Evolutionary conservation across 2,888 invertebrate species (phyloP).

Genomic region (Chironomus tentans): DNA sequence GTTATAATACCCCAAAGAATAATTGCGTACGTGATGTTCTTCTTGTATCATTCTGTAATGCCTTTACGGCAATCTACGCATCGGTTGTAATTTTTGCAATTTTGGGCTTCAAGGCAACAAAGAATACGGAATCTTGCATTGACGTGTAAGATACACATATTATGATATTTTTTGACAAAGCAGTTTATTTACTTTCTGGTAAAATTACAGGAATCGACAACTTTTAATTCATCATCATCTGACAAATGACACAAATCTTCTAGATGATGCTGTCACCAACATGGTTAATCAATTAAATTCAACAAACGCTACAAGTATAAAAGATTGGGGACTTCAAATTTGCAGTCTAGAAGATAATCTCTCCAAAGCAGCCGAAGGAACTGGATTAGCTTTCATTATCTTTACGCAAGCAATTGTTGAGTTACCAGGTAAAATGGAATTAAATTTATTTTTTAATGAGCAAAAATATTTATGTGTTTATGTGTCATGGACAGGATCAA

Average conservation of each 20-base stretch:
- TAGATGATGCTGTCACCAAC: conserved; percentile 44
- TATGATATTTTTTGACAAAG: no score
- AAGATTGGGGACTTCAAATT: conserved; percentile 45
- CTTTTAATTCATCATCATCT: conserved; percentile 38
- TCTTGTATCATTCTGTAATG: conserved; percentile 84
- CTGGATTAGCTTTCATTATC: conserved; percentile 92
- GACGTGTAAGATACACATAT: conserved; percentile 48
- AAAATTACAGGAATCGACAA: no score
- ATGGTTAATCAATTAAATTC: conserved; percentile 39
- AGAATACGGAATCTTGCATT: conserved; percentile 78
- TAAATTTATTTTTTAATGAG: no score
- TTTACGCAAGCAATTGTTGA: conserved; percentile 94
- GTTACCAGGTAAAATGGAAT: conserved; percentile 56
- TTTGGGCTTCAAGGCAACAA: conserved; percentile 90
- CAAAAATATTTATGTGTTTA: no score
- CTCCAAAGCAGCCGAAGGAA: conserved; percentile 85
- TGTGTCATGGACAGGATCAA: conserved; percentile 45
- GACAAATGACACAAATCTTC: conserved; percentile 43
- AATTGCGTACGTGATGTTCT: conserved; percentile 89
- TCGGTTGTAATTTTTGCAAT: conserved; percentile 92
- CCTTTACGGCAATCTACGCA: conserved; percentile 88
- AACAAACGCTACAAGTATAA: conserved; percentile 33
- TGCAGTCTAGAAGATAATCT: conserved; percentile 52
- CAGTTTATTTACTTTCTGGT: no score
- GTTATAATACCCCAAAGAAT: conserved; percentile 90